Evolutionary conservation across 2,888 invertebrate genomes (phyloP).

Genomic region (Glaucopsyche alexis): DNA sequence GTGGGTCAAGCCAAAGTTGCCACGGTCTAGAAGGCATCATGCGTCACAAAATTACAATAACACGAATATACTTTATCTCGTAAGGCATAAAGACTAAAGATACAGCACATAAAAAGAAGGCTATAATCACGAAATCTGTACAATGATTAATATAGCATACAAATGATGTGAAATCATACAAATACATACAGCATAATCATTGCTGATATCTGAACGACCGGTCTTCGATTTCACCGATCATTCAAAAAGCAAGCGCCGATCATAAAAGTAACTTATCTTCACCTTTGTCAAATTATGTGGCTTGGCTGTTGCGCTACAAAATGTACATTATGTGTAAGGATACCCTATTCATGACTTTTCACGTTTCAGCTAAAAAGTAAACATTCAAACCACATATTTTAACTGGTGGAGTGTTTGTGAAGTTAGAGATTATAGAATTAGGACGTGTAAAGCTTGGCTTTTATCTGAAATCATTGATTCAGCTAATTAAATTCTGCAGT

Average conservation of each 20-base stretch:
- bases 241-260: not conserved
- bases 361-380: not conserved
- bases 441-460: not conserved
- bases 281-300: not conserved
- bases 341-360: not conserved
- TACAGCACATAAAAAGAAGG: not conserved
- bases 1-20: slow-evolving; percentile 37
- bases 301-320: no score
- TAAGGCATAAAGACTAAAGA: not conserved
- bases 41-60: not conserved
- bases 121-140: not conserved
- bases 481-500: no score
- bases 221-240: not conserved
- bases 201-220: not conserved
- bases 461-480: no score
- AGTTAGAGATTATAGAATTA: not conserved
- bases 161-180: not conserved
- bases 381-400: not conserved
- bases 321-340: no score
- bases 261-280: not conserved
- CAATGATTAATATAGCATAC: not conserved
- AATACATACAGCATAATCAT: not conserved
- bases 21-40: slow-evolving; percentile 26
- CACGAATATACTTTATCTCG: not conserved
- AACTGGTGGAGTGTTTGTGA: not conserved